Evolutionary conservation across 2,888 invertebrate genomes (phyloP).

Genomic region (Antheraea assamensis): DNA sequence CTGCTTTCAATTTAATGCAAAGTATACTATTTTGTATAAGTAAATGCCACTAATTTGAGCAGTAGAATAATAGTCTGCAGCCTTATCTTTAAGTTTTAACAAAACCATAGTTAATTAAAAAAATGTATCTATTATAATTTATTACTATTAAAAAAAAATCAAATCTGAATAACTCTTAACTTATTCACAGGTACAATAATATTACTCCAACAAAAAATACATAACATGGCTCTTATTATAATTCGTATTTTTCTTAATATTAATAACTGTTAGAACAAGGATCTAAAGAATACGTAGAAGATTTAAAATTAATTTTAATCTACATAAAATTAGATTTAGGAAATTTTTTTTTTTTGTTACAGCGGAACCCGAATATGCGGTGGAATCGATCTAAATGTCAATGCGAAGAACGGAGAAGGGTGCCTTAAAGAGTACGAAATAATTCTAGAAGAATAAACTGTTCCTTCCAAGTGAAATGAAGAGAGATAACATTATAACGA

Average conservation of each 20-base stretch:
- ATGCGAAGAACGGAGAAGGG: constrained; percentile 56
- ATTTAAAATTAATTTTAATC: neutral
- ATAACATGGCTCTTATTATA: neutral
- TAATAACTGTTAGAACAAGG: neutral
- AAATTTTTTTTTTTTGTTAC: constrained; percentile 56
- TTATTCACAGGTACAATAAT: neutral
- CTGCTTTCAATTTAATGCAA: neutral
- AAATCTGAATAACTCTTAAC: neutral
- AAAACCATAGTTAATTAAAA: too few relatives aligned
- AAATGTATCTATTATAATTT: too few relatives aligned
- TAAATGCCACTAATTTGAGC: neutral
- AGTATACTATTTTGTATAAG: neutral
- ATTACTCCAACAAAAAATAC: neutral
- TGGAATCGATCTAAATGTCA: constrained; percentile 76
- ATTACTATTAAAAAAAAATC: neutral
- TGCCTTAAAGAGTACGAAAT: constrained; percentile 18
- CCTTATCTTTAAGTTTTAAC: neutral
- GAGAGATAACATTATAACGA: neutral
- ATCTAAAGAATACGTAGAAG: neutral
- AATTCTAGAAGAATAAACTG: neutral
- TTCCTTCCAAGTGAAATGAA: neutral
- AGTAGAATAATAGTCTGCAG: neutral
- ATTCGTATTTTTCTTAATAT: neutral
- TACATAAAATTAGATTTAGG: constrained; percentile 9
- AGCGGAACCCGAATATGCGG: constrained; percentile 73